Evolutionary conservation across 2,888 invertebrate species (phyloP), one percentile per base, ranked within the genome.

Genomic region (Acrocyrtus sp.): DNA sequence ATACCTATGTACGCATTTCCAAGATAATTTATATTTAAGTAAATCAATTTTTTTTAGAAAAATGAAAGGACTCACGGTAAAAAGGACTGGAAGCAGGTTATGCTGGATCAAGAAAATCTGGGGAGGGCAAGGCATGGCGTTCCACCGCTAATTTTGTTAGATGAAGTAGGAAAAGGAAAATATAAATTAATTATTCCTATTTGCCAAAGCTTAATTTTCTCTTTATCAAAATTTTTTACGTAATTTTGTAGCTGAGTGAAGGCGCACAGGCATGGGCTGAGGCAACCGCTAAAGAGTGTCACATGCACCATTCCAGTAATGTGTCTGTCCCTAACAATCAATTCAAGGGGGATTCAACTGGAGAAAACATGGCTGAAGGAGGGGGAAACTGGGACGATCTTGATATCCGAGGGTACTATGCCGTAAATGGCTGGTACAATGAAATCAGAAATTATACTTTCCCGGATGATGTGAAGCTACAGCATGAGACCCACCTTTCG

Each of bases 361-460:
- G 70, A 10, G 70, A 70, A 29, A 43, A 41, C 3, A 15, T 70
- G 1, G 17, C 60, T 1, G 41, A 48, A 0, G 45, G 58, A 0
- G 10, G 34, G 4, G 56, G 56, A 1, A 50, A 45, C 15, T 19
- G 57, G 17, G 26, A 48, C 3, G 45, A 24, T 1, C 19, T 29
- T 5, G 19, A 34, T 8, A 34, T 26, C 34, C 34, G 50, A 17
- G 72, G 65, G 0, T 72, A 72, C 19, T 6, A 24, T 0, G 63
- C 72, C 12, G 39, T 65, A 12, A 47, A 72, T 45, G 65, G 72
- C 1, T 72, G 72, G 72, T 72, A 72, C 19, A 65, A 72, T 19
- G 72, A 72, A 48, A 60, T 58, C 41, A 51, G 53, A 27, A 47
- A 65, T 19, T 72, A 72, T 27, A 63, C 72, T 0, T 72, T 34